Conservation (phyloP, 2,113 vertebrate genomes). For the Coptodon rendalli region DNA sequence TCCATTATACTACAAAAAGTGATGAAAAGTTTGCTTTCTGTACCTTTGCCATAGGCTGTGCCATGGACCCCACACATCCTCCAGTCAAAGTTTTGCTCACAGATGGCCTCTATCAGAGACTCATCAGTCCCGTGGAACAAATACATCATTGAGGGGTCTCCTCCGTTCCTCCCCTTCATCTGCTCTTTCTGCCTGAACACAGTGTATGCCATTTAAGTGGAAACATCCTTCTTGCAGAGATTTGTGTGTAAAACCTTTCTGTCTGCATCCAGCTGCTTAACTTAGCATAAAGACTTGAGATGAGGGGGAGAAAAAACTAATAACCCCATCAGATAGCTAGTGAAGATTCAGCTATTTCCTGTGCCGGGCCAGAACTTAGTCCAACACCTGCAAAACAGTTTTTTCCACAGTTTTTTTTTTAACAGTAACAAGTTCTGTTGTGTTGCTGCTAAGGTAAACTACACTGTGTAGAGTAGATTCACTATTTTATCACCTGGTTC, state of each 20-base stretch:
- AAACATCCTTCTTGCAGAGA: background rate
- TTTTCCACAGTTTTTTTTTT: rapidly evolving
- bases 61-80: constrained; percentile 74
- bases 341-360: background rate
- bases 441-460: background rate
- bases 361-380: background rate
- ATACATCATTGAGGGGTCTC: constrained; percentile 31
- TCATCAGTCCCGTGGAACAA: constrained; percentile 75
- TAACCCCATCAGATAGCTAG: background rate
- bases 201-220: background rate
- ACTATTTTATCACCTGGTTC: background rate
- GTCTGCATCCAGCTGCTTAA: background rate
- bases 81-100: constrained; percentile 82
- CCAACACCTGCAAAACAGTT: background rate
- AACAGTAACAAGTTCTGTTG: background rate
- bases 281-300: background rate
- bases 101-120: constrained; percentile 61
- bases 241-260: background rate
- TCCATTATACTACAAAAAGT: background rate
- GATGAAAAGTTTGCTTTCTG: background rate
- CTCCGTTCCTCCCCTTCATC: constrained; percentile 68
- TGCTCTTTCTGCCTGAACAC: constrained; percentile 77
- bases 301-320: background rate
- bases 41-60: constrained; percentile 78
- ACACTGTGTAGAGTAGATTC: background rate